These are phyloP conservation scores for Diorhabda sublineata DNA, from an alignment of 1,140 invertebrate genomes.

Conservation along the genomic window DNA sequence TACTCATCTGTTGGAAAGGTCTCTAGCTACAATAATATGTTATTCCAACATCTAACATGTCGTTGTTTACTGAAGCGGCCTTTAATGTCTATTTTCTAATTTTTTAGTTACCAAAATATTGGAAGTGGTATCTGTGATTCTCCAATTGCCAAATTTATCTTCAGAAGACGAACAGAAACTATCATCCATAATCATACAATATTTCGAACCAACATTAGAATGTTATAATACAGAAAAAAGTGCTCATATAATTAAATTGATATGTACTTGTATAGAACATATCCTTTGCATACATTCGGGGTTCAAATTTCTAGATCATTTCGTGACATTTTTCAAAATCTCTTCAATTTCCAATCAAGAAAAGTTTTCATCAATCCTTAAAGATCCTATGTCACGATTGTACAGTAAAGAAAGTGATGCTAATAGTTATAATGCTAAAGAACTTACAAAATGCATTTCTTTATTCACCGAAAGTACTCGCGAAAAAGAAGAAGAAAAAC, in stretches of 20 bases:
- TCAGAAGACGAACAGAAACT: constrained; percentile 22
- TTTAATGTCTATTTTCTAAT: constrained; percentile 3
- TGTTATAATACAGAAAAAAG: constrained; percentile 10
- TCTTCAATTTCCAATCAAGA: constrained; percentile 1
- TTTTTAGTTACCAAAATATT: constrained; percentile 24
- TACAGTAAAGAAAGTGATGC: constrained; percentile 8
- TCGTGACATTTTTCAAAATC: constrained; percentile 12
- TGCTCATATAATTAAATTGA: constrained; percentile 15
- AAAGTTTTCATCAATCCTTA: constrained; percentile 5
- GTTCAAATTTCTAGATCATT: constrained; percentile 14
- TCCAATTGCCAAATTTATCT: constrained; percentile 18
- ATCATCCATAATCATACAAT: constrained; percentile 11
- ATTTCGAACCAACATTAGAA: constrained; percentile 17
- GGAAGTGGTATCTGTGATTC: constrained; percentile 9
- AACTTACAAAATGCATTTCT: constrained; percentile 8
- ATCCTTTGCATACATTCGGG: constrained; percentile 15
- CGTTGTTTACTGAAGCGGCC: too few relatives aligned
- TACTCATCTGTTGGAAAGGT: too few relatives aligned
- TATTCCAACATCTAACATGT: too few relatives aligned
- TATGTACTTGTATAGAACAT: constrained; percentile 25
- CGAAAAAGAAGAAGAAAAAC: constrained; percentile 16
- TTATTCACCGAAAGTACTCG: constrained; percentile 15
- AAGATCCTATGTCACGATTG: constrained; percentile 2
- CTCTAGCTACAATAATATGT: too few relatives aligned
- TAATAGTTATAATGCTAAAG: constrained; percentile 13